These are phyloP conservation scores for Psittacus erithacus DNA, from an alignment of 2,113 vertebrate genomes.

Conservation along the genomic window DNA sequence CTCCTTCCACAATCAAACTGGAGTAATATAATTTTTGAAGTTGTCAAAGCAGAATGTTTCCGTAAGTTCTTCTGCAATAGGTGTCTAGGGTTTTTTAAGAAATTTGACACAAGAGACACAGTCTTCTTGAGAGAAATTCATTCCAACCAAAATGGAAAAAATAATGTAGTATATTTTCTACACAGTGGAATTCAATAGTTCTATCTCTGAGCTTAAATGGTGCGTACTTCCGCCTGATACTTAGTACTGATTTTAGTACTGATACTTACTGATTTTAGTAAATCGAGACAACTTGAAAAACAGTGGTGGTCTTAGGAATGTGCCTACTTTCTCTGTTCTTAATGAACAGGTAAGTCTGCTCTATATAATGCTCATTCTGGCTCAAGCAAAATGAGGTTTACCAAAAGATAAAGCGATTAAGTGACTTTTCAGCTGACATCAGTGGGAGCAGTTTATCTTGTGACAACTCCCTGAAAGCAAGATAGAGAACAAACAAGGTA, in stretches of 20 bases:
- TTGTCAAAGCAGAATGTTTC: neutral
- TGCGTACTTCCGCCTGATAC: neutral
- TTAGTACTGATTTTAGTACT: neutral
- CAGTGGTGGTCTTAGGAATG: neutral
- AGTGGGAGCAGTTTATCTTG: neutral
- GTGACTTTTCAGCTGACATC: neutral
- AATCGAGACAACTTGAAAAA: neutral
- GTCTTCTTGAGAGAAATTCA: neutral
- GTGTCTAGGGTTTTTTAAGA: neutral
- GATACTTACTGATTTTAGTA: neutral
- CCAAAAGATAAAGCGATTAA: neutral
- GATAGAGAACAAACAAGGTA: neutral
- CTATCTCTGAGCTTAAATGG: neutral
- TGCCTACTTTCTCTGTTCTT: neutral
- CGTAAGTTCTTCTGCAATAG: neutral
- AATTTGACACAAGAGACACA: neutral
- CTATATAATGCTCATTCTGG: neutral
- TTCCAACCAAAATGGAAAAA: neutral
- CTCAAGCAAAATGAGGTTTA: neutral
- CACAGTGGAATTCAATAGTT: neutral
- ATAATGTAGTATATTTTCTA: neutral
- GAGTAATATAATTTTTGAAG: neutral
- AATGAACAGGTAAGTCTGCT: neutral
- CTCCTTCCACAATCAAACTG: neutral
- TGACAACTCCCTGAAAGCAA: neutral